Evolutionary conservation across 2,888 invertebrate species (phyloP).

Genomic region (Pammene fasciana): DNA sequence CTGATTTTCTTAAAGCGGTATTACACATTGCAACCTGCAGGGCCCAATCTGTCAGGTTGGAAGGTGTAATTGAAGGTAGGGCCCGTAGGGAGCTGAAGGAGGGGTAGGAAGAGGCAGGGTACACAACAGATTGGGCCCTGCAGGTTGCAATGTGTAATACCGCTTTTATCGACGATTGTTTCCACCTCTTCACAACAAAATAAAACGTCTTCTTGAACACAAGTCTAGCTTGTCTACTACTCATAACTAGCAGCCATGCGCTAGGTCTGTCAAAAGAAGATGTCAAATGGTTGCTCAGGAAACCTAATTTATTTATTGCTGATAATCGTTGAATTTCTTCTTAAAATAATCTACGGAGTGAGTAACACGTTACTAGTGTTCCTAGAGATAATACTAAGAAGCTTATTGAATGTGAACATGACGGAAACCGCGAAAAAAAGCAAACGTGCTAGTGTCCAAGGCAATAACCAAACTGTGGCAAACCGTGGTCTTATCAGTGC

Average conservation of each 20-base stretch:
- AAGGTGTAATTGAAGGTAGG: too few relatives aligned
- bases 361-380: constrained; percentile 49
- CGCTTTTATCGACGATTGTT: too few relatives aligned
- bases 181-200: too few relatives aligned
- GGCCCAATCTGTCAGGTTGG: too few relatives aligned
- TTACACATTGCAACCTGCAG: too few relatives aligned
- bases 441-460: constrained; percentile 55
- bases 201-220: not conserved
- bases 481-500: constrained; percentile 68
- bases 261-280: constrained; percentile 55
- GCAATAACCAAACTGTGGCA: constrained; percentile 62
- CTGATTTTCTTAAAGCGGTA: not conserved
- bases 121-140: too few relatives aligned
- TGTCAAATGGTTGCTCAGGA: constrained; percentile 62
- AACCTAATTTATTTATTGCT: constrained; percentile 62
- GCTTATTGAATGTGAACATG: constrained; percentile 65
- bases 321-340: constrained; percentile 59
- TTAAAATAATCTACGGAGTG: constrained; percentile 55
- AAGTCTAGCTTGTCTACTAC: constrained; percentile 14
- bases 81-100: too few relatives aligned
- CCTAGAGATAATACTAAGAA: constrained; percentile 52
- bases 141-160: too few relatives aligned
- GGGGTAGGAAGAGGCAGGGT: too few relatives aligned
- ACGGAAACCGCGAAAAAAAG: constrained; percentile 67
- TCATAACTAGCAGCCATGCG: constrained; percentile 41